Base-by-base conservation (phyloP, 1,140 invertebrate species). In the Pseudomyrmex flavicornis region DNA sequence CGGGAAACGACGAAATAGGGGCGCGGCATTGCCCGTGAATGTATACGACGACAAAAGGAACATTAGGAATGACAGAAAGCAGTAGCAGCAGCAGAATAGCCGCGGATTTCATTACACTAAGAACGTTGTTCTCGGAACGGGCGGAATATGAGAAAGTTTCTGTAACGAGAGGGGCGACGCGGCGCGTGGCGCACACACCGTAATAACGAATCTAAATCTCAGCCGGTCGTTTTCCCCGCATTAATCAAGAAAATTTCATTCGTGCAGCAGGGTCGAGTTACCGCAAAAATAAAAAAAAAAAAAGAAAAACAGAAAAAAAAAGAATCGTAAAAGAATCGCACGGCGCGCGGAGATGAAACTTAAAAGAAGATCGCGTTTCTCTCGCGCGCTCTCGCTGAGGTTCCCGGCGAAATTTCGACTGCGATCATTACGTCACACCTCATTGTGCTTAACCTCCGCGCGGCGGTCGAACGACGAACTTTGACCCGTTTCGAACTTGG, bases 51-150 rank as follows among this genome's bases (percentile, higher is more conserved):
- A 72, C 54, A 59, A 59, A 80, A 80, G 76, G 54, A 70, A n/a
- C 76, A 80, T 80, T 80, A 80, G 72, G 66, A 72, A 35, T 72
- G 76, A 72, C 76, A 46, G 22, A 48, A 80, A 13, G 52, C 76
- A 15, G 46, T 44, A 35, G 35, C 35, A 7, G 35, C 4, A 22
- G 66, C 56, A 15, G 12, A 80, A 80, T 59, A 70, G 46, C 20
- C 66, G 66, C 8, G 76, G 76, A 80, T 80, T 80, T 80, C 76
- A 80, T 80, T 80, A 72, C 22, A 44, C 15, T 80, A 80, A 80
- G 76, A 80, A 72, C 66, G 76, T n/a, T 46, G 50, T 69, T 35
- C 20, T 44, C 13, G 2, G 15, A 35, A 2, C 10, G 17, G n/a
- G 15, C 35, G 15, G 17, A 54, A 66, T 59, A 80, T 80, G 72